phyloP scores from a whole-genome alignment of 2,113 vertebrate genomes.

The Oryzias melastigma region DNA sequence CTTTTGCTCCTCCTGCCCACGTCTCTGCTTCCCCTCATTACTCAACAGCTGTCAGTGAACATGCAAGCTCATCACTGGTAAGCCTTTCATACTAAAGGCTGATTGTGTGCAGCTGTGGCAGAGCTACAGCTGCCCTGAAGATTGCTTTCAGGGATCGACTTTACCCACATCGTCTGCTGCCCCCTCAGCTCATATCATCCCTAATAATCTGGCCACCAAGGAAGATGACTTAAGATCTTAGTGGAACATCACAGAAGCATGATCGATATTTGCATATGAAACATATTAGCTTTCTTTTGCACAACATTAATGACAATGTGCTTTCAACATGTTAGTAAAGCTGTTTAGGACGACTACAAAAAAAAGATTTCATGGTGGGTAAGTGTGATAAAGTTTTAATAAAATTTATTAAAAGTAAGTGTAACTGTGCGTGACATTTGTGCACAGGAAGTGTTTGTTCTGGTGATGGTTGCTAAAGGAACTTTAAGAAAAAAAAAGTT shows the following conservation, averaged over 20 bases:
- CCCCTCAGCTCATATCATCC: conserved; percentile 34
- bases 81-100: conserved; percentile 5
- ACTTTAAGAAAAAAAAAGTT: too few relatives aligned
- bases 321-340: neutral
- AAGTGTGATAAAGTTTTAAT: too few relatives aligned
- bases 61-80: conserved; percentile 24
- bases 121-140: conserved; percentile 33
- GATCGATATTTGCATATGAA: too few relatives aligned
- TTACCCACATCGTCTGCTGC: conserved; percentile 3
- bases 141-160: conserved; percentile 27
- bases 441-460: too few relatives aligned
- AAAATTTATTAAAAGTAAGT: too few relatives aligned
- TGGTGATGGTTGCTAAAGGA: too few relatives aligned
- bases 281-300: neutral
- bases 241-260: conserved; percentile 8
- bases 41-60: conserved; percentile 24
- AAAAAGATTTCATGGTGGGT: too few relatives aligned
- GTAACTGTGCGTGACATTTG: too few relatives aligned
- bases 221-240: conserved; percentile 27
- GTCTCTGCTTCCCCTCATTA: conserved; percentile 23
- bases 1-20: conserved; percentile 18
- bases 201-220: conserved; percentile 42
- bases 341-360: neutral
- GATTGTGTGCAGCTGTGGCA: conserved; percentile 24
- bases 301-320: neutral